Evolutionary conservation across 2,797 vertebrate species (phyloP).

Genomic region (Pyrocephalus nanus): DNA sequence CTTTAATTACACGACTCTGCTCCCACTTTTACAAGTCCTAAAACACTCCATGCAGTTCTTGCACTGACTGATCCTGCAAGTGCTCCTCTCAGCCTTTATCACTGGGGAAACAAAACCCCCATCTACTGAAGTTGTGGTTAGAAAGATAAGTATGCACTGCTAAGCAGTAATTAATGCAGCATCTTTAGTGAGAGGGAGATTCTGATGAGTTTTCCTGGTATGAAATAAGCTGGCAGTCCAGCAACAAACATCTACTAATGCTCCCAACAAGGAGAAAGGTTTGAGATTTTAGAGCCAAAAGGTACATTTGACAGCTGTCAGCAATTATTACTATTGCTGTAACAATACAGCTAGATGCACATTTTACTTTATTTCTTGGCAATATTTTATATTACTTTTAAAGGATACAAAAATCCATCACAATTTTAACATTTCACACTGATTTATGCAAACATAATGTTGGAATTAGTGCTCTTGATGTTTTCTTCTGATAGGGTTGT

Average conservation of each 20-base stretch:
- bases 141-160: background rate
- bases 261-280: background rate
- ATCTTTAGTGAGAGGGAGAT: background rate
- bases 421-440: background rate
- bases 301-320: background rate
- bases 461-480: background rate
- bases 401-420: background rate
- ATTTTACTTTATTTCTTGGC: background rate
- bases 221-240: background rate
- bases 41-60: background rate
- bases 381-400: background rate
- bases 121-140: background rate
- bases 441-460: background rate
- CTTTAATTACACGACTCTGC: background rate
- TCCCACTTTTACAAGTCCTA: background rate
- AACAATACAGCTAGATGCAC: background rate
- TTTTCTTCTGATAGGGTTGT: slow-evolving; percentile 31
- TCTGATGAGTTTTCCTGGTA: background rate
- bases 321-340: background rate
- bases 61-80: background rate
- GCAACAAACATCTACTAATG: background rate
- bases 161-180: background rate
- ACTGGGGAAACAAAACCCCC: background rate
- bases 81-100: background rate
- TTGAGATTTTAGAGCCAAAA: background rate